These are phyloP conservation scores for Bombus pyrosoma DNA, from an alignment of 1,140 invertebrate species.

Conservation along the genomic window DNA sequence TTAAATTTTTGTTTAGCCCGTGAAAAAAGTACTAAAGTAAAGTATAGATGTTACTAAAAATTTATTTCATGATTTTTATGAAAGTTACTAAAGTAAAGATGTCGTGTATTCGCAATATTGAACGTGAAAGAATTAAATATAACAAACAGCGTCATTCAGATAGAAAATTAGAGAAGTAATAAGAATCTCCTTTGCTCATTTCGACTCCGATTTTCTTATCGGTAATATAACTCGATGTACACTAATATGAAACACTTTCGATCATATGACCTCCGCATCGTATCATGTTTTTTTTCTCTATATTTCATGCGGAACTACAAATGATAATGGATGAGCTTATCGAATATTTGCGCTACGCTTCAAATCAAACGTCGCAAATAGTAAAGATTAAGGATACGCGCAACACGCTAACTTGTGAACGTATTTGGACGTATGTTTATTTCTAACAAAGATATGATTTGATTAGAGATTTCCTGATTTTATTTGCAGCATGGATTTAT, in stretches of 20 bases:
- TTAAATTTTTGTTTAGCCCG: neutral
- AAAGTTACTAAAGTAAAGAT: no score
- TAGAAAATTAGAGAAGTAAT: neutral
- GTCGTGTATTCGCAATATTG: no score
- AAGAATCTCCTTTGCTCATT: neutral
- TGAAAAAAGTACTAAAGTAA: no score
- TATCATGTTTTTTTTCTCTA: neutral
- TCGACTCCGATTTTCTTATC: neutral
- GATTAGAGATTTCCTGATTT: neutral
- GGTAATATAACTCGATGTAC: neutral
- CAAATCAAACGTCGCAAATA: neutral
- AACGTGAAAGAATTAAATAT: no score
- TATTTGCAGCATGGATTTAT: neutral
- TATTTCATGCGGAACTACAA: neutral
- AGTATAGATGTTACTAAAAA: no score
- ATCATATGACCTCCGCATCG: conserved; percentile 10
- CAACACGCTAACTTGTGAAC: neutral
- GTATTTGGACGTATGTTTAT: neutral
- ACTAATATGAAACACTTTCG: neutral
- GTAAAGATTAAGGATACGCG: neutral
- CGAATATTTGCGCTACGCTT: conserved; percentile 8
- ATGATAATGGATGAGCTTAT: conserved; percentile 32
- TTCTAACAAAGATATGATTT: neutral
- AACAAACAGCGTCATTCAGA: neutral
- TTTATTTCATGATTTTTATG: no score